Percentiles rank a stretch among this genome's conserved stretches.
Conservation (phyloP, 2,113 vertebrate species). For the Dicrurus megarhynchus region DNA sequence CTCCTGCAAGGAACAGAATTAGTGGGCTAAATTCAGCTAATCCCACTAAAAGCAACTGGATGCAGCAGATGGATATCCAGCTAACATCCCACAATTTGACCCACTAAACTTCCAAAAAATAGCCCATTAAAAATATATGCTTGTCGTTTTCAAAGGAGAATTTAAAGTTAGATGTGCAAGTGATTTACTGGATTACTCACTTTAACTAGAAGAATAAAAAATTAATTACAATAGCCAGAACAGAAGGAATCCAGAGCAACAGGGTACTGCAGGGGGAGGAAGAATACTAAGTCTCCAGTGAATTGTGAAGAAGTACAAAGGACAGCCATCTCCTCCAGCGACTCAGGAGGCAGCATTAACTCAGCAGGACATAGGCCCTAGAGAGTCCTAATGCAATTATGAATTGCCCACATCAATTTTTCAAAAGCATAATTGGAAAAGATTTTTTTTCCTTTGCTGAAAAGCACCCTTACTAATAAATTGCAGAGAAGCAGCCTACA, state of each 20-base stretch:
- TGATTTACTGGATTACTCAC: not conserved
- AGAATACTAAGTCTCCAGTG: not conserved
- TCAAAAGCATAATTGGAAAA: slow-evolving; percentile 20
- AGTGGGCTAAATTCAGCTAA: not conserved
- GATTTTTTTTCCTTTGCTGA: not conserved
- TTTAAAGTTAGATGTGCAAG: not conserved
- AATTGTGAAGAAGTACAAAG: slow-evolving; percentile 42
- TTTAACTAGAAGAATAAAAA: not conserved
- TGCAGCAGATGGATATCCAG: not conserved
- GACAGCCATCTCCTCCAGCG: not conserved
- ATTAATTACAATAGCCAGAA: not conserved
- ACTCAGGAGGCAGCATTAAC: not conserved
- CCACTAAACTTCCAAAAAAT: not conserved
- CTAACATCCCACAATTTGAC: not conserved
- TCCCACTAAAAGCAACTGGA: not conserved
- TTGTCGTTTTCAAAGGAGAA: not conserved
- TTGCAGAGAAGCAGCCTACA: not conserved
- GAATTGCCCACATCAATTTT: slow-evolving; percentile 18
- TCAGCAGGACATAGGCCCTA: slow-evolving; percentile 2
- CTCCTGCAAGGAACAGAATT: not conserved
- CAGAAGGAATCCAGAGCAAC: slow-evolving; percentile 6
- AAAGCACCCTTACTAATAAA: not conserved
- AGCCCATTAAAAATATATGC: not conserved
- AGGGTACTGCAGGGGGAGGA: not conserved
- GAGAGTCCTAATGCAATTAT: not conserved